Evolutionary conservation across 2,888 invertebrate genomes (phyloP).

Genomic region (Andrena camellia): DNA sequence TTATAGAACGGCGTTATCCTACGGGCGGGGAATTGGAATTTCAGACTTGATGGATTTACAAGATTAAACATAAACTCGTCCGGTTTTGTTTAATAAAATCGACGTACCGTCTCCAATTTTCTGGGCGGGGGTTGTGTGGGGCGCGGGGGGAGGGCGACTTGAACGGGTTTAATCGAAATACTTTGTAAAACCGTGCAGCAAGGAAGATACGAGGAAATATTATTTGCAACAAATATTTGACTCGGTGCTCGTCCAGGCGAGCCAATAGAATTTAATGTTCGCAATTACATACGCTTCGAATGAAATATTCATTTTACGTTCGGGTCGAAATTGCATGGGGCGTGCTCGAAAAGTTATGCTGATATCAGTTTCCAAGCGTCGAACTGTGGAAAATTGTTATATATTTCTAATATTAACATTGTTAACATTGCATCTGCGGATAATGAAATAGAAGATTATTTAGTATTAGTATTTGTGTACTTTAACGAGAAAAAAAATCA

Average conservation of each 20-base stretch:
- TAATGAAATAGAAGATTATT: no score
- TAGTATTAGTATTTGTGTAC: no score
- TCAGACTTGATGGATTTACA: constrained; percentile 1
- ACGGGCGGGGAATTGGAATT: constrained; percentile 18
- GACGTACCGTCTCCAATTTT: background rate
- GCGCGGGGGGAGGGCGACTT: background rate
- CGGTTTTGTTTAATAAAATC: constrained; percentile 26
- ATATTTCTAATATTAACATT: no score
- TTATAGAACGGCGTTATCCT: background rate
- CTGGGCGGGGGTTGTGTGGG: background rate
- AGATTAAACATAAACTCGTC: constrained; percentile 19
- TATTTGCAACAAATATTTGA: background rate
- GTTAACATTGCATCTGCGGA: no score
- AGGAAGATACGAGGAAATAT: background rate
- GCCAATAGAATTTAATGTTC: background rate
- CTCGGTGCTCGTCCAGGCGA: background rate
- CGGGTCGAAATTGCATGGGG: background rate
- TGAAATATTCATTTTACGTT: constrained; percentile 3
- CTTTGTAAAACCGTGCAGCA: background rate
- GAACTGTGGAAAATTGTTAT: background rate
- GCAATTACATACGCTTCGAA: background rate
- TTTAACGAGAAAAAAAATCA: no score
- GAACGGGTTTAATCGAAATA: constrained; percentile 14
- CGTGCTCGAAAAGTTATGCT: background rate
- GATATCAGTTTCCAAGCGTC: background rate